Conservation (phyloP, 2,797 vertebrate genomes). For the Propithecus deckenii region DNA sequence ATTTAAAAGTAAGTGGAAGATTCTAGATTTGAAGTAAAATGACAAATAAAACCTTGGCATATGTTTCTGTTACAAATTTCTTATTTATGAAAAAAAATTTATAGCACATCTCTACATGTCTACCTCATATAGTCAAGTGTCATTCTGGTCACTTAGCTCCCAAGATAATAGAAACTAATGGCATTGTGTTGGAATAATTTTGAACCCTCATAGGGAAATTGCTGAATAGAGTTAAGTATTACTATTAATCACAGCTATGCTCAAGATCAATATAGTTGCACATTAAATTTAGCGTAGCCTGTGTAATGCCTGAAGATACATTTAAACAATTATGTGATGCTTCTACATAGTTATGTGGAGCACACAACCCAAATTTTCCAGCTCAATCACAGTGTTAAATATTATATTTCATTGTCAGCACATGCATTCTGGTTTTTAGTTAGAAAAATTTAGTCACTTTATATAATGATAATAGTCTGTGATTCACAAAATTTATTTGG, state of each 20-base stretch:
- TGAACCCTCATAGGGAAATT: background rate
- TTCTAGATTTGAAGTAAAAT: background rate
- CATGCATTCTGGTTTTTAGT: background rate
- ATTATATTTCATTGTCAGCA: background rate
- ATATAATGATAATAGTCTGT: background rate
- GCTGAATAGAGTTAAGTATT: slow-evolving; percentile 32
- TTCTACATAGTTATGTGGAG: background rate
- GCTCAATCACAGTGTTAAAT: background rate
- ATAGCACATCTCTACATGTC: background rate
- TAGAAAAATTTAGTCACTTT: background rate
- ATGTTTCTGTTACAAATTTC: slow-evolving; percentile 18
- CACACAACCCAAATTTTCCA: background rate
- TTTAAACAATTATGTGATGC: slow-evolving; percentile 42
- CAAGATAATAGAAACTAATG: slow-evolving; percentile 20
- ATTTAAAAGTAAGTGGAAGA: background rate
- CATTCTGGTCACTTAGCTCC: background rate
- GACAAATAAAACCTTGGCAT: background rate
- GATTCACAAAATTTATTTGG: background rate
- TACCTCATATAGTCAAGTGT: background rate
- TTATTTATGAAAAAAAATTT: background rate
- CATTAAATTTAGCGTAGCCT: slow-evolving; percentile 44
- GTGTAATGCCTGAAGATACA: slow-evolving; percentile 43
- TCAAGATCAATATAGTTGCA: slow-evolving; percentile 3
- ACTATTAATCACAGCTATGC: slow-evolving; percentile 46
- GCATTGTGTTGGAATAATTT: background rate